Percentiles rank a stretch among this genome's conserved stretches.
phyloP scores from a whole-genome alignment of 2,888 invertebrate species.

The Lasioglossum lativentre region DNA sequence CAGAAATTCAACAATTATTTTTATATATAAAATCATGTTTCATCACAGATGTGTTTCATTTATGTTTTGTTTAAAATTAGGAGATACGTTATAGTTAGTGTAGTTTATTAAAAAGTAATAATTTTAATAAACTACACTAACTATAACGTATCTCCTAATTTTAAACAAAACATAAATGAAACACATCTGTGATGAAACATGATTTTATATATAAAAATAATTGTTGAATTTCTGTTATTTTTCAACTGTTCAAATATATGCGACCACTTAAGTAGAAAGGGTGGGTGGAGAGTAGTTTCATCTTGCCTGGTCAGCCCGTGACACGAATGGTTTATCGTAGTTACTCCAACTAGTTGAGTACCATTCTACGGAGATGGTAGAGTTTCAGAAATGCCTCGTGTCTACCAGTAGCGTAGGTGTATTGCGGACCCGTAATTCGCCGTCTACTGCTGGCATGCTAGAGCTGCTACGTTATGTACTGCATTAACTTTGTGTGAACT shows the following conservation, averaged over 20 bases:
- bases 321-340: neutral
- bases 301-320: neutral
- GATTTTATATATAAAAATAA: no score
- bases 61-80: no score
- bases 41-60: no score
- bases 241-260: neutral
- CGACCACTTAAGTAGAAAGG: neutral
- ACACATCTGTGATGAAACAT: no score
- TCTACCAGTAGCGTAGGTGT: neutral
- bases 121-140: no score
- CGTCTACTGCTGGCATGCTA: neutral
- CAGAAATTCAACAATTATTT: no score
- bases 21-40: no score
- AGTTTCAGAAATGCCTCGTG: neutral
- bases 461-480: neutral
- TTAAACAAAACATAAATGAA: no score
- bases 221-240: no score
- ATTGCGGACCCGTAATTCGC: neutral
- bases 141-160: no score
- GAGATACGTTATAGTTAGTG: no score
- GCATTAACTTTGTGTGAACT: neutral
- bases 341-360: neutral
- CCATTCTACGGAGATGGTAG: neutral
- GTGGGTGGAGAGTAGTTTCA: neutral
- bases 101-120: no score